Base-by-base conservation (phyloP, 2,888 invertebrate species). In the Athrips mouffetella region DNA sequence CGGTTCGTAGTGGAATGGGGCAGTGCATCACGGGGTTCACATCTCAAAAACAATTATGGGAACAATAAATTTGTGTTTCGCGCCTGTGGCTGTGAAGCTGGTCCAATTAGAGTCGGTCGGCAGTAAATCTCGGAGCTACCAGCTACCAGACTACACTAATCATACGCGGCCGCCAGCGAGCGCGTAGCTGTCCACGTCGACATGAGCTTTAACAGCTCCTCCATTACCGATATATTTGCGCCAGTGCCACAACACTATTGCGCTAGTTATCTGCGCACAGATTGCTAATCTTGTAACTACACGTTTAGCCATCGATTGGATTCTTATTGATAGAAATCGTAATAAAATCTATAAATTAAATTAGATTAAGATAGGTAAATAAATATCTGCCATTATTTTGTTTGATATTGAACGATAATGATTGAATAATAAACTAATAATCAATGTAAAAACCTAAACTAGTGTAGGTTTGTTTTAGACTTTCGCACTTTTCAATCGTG, bases 111-210 rank as follows among this genome's bases (percentile, higher is more conserved):
- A 76, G 73, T 64, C 65, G 62, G 74, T 76, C 76, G 66, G 78
- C 78, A 82, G 77, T 87, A 88, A 88, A 88, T 88, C 87, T 87
- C 74, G 59, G 51, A 67, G 87, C 88, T 88, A 86, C 88, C 87
- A 37, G 87, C 88, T 88, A 86, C 88, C 77, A 81, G 59, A 79
- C 82, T 87, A 86, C 87, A 87, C 88, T 85, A 87, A 87, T 87
- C 87, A 85, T 84, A 79, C 73, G 67, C 71, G 70, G 67, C 74
- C 71, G 72, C 78, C 77, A 77, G 72, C 76, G 73, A 74, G 70
- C 57, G 58, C 60, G 75, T 76, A 76, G 73, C 82, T 78, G 82
- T 83, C 80, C 59, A 75, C 70, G 64, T 76, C 71, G 71, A 82
- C 79, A 76, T 72, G 66, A 65, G 73, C 63, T 72, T 71, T 76